Base-by-base conservation (phyloP, 1,140 invertebrate species). In the Cataglyphis hispanica region DNA sequence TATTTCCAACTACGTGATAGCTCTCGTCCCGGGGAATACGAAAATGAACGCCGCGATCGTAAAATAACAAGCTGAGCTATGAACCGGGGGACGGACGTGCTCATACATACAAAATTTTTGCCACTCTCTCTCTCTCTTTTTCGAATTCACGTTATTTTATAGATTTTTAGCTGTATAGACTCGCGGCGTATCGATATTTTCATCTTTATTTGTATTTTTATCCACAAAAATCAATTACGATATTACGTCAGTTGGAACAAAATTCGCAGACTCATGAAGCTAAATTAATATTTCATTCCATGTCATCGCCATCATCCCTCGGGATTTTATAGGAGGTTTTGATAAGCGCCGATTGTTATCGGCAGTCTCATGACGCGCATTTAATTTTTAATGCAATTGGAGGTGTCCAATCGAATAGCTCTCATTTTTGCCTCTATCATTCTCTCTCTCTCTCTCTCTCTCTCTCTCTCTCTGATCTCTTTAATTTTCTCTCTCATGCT, bases 351-450 rank as follows among this genome's bases (percentile, higher is more conserved):
- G 69, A 75, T 84, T 76, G 84, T 85, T 85, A 85, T 81, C 75
- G 84, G 76, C 77, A 60, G 77, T 67, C 56, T 60, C 61, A 72
- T 63, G 86, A 87, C 81, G 74, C 69, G 63, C 81, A 85, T 83
- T 91, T 91, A 91, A 91, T 88, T 91, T 91, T 91, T 91, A 88
- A 91, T 87, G 66, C 80, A 31, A 74, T 43, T 76, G 70, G 60
- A 87, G 85, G 60, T 63, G 84, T 58, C 58, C 61, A 84, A 31
- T 64, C 34, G 43, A 77, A 75, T 84, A 77, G 56, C 22, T 64
- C 63, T 63, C 40, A 61, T 69, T 58, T 72, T 50, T 13, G 10
- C 7, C 27, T 66, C 63, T 43, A 22, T 31, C 13, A 8, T 37
- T 60, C 46, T 31, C 25, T 76, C 22, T n/a, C 13, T 25, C 2